These are phyloP conservation scores for Synergus japonicus DNA, from an alignment of 2,888 invertebrate genomes.

Conservation along the genomic window DNA sequence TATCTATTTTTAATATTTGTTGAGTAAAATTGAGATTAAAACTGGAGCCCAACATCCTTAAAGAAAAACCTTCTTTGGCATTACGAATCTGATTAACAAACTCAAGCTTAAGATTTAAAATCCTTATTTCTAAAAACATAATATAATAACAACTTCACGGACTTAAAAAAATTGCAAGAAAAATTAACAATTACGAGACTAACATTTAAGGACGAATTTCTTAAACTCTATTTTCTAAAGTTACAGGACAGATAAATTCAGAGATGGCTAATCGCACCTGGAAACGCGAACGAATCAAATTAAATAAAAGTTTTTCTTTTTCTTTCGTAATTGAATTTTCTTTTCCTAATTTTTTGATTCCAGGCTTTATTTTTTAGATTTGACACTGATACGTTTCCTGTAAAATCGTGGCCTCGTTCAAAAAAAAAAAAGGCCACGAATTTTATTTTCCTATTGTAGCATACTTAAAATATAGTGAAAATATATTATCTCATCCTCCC, in stretches of 20 bases:
- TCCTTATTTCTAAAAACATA: constrained; percentile 9
- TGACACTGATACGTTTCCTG: constrained; percentile 3
- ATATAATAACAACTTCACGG: background rate
- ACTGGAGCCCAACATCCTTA: background rate
- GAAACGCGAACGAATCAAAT: background rate
- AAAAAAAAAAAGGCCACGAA: constrained; percentile 9
- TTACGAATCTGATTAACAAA: constrained; percentile 24
- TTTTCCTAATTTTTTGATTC: background rate
- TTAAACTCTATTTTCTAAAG: constrained; percentile 25
- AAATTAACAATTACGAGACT: constrained; percentile 11
- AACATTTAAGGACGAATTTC: constrained; percentile 22
- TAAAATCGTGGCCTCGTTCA: background rate
- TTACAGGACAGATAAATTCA: background rate
- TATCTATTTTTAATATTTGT: too few relatives aligned
- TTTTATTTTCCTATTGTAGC: constrained; percentile 61
- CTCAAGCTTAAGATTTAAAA: background rate
- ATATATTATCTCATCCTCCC: constrained; percentile 74
- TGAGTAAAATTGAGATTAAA: too few relatives aligned
- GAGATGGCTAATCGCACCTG: background rate
- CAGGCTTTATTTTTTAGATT: background rate
- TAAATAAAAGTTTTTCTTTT: background rate
- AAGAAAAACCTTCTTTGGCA: background rate
- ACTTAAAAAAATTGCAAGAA: background rate
- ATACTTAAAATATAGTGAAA: constrained; percentile 74
- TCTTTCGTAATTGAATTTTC: background rate